Percentiles rank a stretch among this genome's conserved stretches.
Evolutionary conservation across 1,140 invertebrate genomes (phyloP).

Genomic region (Metopolophium dirhodum): DNA sequence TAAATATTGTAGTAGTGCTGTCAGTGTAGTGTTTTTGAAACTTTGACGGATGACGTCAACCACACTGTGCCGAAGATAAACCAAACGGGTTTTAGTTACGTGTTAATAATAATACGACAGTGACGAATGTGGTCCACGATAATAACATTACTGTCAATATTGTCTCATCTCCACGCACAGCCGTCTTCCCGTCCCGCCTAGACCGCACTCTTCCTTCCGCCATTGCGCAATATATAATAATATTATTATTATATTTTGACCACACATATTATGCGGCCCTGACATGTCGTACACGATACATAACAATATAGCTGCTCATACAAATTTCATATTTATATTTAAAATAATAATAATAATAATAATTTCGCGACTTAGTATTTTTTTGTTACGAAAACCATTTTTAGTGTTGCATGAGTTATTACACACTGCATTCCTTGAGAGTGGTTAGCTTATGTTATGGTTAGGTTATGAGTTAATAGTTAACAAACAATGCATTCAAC

Average conservation of each 20-base stretch:
- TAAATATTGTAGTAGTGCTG: background rate
- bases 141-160: constrained; percentile 15
- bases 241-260: background rate
- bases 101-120: background rate
- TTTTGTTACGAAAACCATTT: no score
- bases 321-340: no score
- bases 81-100: background rate
- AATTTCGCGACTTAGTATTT: no score
- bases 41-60: background rate
- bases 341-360: no score
- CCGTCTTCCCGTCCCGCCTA: background rate
- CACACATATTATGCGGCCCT: no score
- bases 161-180: background rate
- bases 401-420: no score
- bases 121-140: constrained; percentile 17
- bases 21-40: background rate
- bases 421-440: no score
- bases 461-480: no score
- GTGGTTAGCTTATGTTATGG: no score
- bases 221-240: background rate
- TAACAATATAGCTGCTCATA: no score
- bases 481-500: no score
- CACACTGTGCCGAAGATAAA: background rate
- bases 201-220: background rate
- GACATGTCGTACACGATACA: no score